Conservation (phyloP, 2,888 invertebrate species). For the Sinhomidia bicolor region DNA sequence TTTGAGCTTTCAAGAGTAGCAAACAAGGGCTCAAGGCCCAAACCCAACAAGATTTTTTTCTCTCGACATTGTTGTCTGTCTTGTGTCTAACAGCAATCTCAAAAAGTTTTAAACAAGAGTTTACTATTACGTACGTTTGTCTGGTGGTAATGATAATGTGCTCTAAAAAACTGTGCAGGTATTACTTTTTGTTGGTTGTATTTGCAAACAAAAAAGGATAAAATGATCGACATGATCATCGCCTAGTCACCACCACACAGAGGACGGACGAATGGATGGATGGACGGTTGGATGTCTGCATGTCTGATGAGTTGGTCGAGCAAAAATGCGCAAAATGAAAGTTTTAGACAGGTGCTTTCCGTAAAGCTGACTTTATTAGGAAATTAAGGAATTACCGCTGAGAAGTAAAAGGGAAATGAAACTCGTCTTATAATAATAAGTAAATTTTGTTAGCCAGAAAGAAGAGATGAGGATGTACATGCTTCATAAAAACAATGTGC, state of each 20-base stretch:
- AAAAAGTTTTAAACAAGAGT: neutral
- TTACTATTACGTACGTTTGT: neutral
- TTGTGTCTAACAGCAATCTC: neutral
- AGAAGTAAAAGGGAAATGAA: conserved; percentile 49
- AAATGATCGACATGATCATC: neutral
- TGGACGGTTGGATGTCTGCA: conserved; percentile 19
- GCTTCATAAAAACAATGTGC: conserved; percentile 30
- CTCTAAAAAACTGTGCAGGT: neutral
- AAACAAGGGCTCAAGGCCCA: neutral
- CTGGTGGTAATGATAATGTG: neutral
- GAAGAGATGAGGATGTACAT: neutral
- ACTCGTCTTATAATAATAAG: conserved; percentile 23
- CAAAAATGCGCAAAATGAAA: conserved; percentile 50
- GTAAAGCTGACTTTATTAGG: conserved; percentile 65
- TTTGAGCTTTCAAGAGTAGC: neutral
- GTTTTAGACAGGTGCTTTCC: conserved; percentile 54
- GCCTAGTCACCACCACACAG: neutral
- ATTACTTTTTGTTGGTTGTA: conserved; percentile 7
- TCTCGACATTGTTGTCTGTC: neutral
- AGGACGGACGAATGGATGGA: neutral
- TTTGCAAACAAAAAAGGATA: neutral
- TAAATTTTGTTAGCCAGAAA: neutral
- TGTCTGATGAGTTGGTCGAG: conserved; percentile 14
- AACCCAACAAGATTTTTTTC: neutral
- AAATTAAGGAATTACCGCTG: conserved; percentile 49